phyloP scores from a whole-genome alignment of 1,140 invertebrate genomes.

The Steinernema feltiae region DNA sequence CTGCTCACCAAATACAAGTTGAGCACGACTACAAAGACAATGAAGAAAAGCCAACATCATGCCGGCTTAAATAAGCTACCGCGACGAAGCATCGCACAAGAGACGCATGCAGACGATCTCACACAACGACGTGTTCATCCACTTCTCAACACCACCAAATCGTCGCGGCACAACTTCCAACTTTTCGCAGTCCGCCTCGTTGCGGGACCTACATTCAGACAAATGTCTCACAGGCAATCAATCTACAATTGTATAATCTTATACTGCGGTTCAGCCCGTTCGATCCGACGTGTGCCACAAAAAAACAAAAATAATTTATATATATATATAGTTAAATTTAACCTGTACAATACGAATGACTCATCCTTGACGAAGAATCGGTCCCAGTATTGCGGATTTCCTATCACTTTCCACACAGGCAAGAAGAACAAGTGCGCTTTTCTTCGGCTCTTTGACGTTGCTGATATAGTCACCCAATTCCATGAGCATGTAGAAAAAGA shows the following conservation, averaged over 20 bases:
- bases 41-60: neutral
- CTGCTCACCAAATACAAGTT: neutral
- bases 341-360: no score
- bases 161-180: neutral
- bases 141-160: neutral
- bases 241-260: no score
- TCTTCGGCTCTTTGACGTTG: neutral
- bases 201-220: neutral
- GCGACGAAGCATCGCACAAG: neutral
- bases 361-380: neutral
- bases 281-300: no score
- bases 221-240: no score
- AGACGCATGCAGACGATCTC: neutral
- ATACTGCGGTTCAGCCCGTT: no score
- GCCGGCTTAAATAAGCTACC: neutral
- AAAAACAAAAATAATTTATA: neutral
- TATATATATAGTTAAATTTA: neutral
- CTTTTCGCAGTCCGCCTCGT: neutral
- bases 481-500: conserved; percentile 22
- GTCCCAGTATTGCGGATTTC: neutral
- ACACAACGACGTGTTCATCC: neutral
- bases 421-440: neutral
- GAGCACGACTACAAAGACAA: neutral
- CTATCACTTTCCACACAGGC: neutral
- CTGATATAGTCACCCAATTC: neutral